Base-by-base conservation (phyloP, 2,113 vertebrate genomes). In the Turnix velox region DNA sequence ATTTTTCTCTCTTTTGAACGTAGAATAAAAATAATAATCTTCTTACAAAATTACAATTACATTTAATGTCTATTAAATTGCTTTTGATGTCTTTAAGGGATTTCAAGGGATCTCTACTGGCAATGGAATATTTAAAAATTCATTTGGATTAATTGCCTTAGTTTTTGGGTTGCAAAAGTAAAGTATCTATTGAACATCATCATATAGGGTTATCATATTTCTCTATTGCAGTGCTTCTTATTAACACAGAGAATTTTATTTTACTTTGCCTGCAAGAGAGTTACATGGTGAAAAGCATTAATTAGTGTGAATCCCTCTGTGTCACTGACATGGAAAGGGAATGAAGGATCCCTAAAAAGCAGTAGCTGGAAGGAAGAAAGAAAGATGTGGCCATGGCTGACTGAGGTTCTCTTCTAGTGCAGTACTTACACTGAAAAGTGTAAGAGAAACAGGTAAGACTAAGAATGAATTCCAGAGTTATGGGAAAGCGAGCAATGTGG, bases 241-340 rank as follows among this genome's bases (percentile, higher is more conserved):
- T 63, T 63, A 42, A 52, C 10, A 48, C 51, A 42, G 9, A 0
- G 1, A 0, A 0, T 13, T 43, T 52, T 48, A 18, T 48, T 76
- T 88, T 49, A 39, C 45, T 59, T 76, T 58, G 2, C 52, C 30
- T 61, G 19, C 78, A 69, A 9, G 8, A 71, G 7, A 42, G 4
- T 1, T 0, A 35, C n/a, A 48, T 43, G 27, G 5, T 81, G 4
- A 74, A 42, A 76, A 57, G 6, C 25, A 18, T 61, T 61, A 84
- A 61, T 45, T 66, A 39, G 9, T 5, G 51, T 43, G 5, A 35
- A 1, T 69, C 52, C 30, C 18, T 71, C 28, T 74, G 30, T 18
- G n/a, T 73, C 12, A 19, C 5, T 48, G 24, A 5, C 48, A 13
- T 65, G 8, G 19, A 49, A 49, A 65, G 17, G 7, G 16, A 77